Conservation (phyloP, 1,140 invertebrate species). For the Megathymus violae region DNA sequence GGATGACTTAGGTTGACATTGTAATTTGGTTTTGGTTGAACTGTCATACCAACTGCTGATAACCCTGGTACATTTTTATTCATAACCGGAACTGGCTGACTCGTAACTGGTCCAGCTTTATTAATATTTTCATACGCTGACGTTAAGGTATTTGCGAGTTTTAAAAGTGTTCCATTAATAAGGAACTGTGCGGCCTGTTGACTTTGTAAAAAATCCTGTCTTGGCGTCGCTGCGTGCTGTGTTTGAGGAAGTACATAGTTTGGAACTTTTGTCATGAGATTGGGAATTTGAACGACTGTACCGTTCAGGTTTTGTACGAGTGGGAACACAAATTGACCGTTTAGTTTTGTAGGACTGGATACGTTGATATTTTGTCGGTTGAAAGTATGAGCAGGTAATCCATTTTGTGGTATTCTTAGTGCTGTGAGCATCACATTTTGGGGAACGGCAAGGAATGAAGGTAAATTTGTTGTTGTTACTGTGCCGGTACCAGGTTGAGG, state of each 20-base stretch:
- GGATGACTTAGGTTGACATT: slow-evolving; percentile 77
- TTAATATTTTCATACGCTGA: slow-evolving; percentile 61
- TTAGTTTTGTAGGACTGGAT: slow-evolving; percentile 78
- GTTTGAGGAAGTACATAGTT: slow-evolving; percentile 77
- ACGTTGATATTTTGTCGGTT: slow-evolving; percentile 75
- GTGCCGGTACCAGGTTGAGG: slow-evolving; percentile 67
- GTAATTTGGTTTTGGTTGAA: slow-evolving; percentile 77
- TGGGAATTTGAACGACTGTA: slow-evolving; percentile 80
- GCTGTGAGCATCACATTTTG: slow-evolving; percentile 82
- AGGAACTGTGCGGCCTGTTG: slow-evolving; percentile 77
- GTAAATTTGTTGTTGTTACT: slow-evolving; percentile 66
- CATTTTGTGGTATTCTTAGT: slow-evolving; percentile 81
- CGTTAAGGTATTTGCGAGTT: slow-evolving; percentile 73
- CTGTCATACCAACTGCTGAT: slow-evolving; percentile 67
- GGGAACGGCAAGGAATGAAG: slow-evolving; percentile 73
- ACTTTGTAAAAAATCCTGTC: slow-evolving; percentile 71
- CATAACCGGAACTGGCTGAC: slow-evolving; percentile 66
- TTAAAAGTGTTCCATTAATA: slow-evolving; percentile 80
- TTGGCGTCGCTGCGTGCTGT: slow-evolving; percentile 60
- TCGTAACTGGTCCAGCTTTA: slow-evolving; percentile 63
- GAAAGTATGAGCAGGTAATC: slow-evolving; percentile 66
- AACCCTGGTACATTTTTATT: slow-evolving; percentile 72
- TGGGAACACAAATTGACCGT: slow-evolving; percentile 79
- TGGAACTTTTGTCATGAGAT: slow-evolving; percentile 79
- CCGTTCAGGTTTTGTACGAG: slow-evolving; percentile 81